A percentile compares a stretch with the other conserved stretches of the same genome.
These are phyloP conservation scores for Rhinoptilus africanus DNA, from an alignment of 2,113 vertebrate genomes.

Conservation along the genomic window DNA sequence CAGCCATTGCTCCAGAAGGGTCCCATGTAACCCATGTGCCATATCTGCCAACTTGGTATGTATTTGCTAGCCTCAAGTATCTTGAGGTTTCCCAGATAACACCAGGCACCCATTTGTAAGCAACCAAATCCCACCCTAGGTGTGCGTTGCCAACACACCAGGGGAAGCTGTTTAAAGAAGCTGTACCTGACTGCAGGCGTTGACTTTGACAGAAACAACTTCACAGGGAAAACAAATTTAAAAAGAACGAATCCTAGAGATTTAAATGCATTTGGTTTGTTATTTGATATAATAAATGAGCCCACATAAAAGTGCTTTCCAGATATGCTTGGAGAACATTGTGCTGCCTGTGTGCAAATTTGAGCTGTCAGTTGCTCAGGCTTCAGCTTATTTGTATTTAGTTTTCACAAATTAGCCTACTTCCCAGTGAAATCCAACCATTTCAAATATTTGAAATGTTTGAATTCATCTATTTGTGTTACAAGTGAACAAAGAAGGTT, in stretches of 20 bases:
- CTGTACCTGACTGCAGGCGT: background rate
- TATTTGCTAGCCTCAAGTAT: background rate
- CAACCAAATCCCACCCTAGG: background rate
- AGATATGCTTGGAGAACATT: background rate
- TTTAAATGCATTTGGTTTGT: background rate
- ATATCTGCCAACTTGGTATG: background rate
- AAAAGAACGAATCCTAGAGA: background rate
- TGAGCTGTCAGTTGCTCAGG: background rate
- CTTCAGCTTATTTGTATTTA: conserved; percentile 1
- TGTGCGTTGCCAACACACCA: background rate
- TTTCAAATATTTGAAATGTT: background rate
- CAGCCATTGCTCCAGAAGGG: background rate
- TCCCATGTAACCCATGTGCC: background rate
- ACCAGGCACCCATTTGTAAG: background rate
- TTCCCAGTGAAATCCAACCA: background rate
- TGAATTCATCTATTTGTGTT: background rate
- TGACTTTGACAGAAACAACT: background rate
- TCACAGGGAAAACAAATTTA: background rate
- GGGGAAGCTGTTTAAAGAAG: background rate
- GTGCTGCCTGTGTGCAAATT: background rate
- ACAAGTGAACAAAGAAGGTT: background rate
- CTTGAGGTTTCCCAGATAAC: fast-evolving
- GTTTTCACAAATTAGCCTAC: background rate
- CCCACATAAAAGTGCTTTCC: background rate
- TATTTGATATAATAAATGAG: background rate